These are phyloP conservation scores for Didymodactylos carnosus DNA, from an alignment of 2,888 invertebrate species.

Conservation along the genomic window DNA sequence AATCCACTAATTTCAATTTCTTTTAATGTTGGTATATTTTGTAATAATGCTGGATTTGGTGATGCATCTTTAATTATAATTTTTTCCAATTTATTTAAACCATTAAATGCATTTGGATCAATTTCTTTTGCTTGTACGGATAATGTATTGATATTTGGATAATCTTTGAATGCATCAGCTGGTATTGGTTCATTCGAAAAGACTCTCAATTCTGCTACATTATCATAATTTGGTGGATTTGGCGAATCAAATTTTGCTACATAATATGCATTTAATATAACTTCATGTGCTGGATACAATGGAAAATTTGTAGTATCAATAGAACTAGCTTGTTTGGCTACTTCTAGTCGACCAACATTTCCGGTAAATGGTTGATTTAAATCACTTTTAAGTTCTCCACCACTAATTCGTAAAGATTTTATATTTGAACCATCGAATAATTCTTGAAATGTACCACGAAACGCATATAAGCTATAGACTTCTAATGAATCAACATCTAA, in stretches of 20 bases:
- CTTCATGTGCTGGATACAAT: not conserved
- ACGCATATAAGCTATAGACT: not conserved
- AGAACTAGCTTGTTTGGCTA: not conserved
- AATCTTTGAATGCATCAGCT: not conserved
- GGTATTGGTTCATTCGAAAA: not conserved
- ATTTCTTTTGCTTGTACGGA: not conserved
- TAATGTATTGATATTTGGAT: not conserved
- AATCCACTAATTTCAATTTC: not conserved
- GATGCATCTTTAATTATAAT: not conserved
- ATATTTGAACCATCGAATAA: not conserved
- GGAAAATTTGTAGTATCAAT: not conserved
- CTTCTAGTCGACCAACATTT: not conserved
- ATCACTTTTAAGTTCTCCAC: not conserved
- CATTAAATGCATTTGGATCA: not conserved
- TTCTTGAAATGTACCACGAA: not conserved
- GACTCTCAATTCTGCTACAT: not conserved
- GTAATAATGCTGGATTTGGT: not conserved
- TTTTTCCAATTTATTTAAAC: not conserved
- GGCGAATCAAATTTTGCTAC: not conserved
- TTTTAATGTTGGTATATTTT: not conserved
- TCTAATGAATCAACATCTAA: conserved; percentile 1
- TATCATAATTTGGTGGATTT: not conserved
- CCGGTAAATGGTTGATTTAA: not conserved
- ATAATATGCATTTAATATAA: not conserved
- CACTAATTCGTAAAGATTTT: not conserved